These are phyloP conservation scores for Azorinus chamasolen DNA, from an alignment of 2,888 invertebrate species.

Conservation along the genomic window DNA sequence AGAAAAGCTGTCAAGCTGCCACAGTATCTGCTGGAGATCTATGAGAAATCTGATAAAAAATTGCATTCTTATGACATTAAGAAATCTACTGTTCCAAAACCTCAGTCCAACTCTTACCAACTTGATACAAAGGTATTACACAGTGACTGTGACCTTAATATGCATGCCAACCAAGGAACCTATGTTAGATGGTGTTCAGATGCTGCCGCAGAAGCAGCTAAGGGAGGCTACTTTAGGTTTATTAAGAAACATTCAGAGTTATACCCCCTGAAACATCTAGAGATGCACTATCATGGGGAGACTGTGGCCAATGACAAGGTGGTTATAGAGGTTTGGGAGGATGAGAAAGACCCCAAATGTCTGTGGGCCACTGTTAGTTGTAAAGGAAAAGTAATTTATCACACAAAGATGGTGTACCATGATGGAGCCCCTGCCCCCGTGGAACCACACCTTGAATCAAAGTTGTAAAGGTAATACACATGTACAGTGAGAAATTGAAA, in stretches of 20 bases:
- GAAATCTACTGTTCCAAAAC: background rate
- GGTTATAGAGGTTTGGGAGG: slow-evolving; percentile 32
- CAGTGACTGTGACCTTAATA: slow-evolving; percentile 43
- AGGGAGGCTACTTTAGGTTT: slow-evolving; percentile 12
- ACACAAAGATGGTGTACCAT: slow-evolving; percentile 1
- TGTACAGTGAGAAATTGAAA: too few relatives aligned
- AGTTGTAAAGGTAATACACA: slow-evolving; percentile 1
- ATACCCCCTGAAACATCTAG: slow-evolving; percentile 30
- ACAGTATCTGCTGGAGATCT: background rate
- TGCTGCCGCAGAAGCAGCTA: slow-evolving; percentile 14
- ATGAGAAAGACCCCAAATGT: background rate
- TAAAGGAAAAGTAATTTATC: background rate
- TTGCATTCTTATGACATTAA: background rate
- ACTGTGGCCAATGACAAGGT: slow-evolving; percentile 39
- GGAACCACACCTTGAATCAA: slow-evolving; percentile 13
- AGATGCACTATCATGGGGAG: slow-evolving; percentile 37
- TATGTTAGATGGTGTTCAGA: slow-evolving; percentile 43
- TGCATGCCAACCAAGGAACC: slow-evolving; percentile 32
- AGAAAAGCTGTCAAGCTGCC: slow-evolving; percentile 30
- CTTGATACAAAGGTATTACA: slow-evolving; percentile 27
- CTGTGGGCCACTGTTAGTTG: slow-evolving; percentile 25
- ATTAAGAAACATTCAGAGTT: slow-evolving; percentile 25
- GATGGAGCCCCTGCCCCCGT: slow-evolving; percentile 10
- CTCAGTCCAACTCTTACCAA: slow-evolving; percentile 8
- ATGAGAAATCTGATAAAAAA: background rate